phyloP scores from a whole-genome alignment of 2,797 vertebrate species.

The Austrolebias charrua region DNA sequence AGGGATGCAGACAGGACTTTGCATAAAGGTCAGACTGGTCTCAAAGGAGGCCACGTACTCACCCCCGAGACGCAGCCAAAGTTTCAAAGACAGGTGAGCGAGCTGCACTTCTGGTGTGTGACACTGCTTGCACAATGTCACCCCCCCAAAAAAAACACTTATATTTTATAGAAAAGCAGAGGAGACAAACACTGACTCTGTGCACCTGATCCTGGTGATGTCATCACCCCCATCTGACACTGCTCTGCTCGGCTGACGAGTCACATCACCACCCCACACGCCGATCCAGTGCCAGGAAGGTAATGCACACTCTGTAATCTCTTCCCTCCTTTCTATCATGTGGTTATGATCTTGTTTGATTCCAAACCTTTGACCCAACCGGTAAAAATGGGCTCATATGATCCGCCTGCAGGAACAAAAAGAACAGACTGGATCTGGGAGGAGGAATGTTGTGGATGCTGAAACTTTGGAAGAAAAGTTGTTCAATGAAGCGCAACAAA shows the following conservation, averaged over 20 bases:
- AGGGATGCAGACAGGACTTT: constrained; percentile 30
- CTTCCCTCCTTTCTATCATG: not conserved
- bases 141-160: not conserved
- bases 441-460: not conserved
- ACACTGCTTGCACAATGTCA: not conserved
- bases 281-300: constrained; percentile 4
- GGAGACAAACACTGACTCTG: constrained; percentile 16
- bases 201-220: constrained; percentile 34
- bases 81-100: constrained; percentile 20
- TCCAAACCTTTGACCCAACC: not conserved
- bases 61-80: constrained; percentile 14
- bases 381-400: constrained; percentile 1
- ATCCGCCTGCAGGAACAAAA: not conserved
- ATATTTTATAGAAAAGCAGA: not conserved
- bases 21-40: constrained; percentile 50
- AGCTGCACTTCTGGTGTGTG: not conserved
- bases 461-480: not conserved
- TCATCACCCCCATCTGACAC: constrained; percentile 17
- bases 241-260: constrained; percentile 30
- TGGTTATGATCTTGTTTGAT: constrained; percentile 6
- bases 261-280: constrained; percentile 16
- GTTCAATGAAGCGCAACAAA: not conserved
- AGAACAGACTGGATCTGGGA: not conserved
- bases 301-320: constrained; percentile 4
- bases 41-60: constrained; percentile 27